Conservation (phyloP, 2,888 invertebrate species). For the Maniola hyperantus region DNA sequence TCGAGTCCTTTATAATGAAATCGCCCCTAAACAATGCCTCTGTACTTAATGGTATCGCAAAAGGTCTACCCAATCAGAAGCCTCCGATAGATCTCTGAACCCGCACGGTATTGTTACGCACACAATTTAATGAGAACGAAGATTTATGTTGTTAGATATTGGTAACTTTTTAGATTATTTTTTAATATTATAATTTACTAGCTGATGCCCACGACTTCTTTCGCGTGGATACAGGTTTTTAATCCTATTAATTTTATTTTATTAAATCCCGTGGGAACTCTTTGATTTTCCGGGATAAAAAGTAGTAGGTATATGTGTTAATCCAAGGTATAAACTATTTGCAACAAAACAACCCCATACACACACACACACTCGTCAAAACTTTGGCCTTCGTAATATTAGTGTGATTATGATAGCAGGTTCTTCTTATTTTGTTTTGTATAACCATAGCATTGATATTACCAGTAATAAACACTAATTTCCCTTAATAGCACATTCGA, state of each 20-base stretch:
- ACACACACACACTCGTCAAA: background rate
- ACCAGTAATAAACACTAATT: too few relatives aligned
- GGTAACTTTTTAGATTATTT: background rate
- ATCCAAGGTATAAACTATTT: too few relatives aligned
- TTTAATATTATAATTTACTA: background rate
- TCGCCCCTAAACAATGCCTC: conserved; percentile 18
- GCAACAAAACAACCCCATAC: background rate
- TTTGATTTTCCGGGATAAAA: too few relatives aligned
- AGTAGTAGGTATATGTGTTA: too few relatives aligned
- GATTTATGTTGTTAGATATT: conserved; percentile 6
- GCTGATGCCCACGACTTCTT: too few relatives aligned
- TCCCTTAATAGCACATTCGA: too few relatives aligned
- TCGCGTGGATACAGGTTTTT: too few relatives aligned
- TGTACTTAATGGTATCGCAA: conserved; percentile 13
- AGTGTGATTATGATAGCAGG: background rate
- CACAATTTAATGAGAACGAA: conserved; percentile 7
- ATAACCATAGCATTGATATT: too few relatives aligned
- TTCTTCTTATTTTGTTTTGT: too few relatives aligned
- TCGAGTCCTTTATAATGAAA: conserved; percentile 18
- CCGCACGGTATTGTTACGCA: conserved; percentile 8
- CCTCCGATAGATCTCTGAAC: conserved; percentile 5
- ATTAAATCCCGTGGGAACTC: too few relatives aligned
- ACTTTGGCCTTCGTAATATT: background rate
- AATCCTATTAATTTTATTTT: too few relatives aligned
- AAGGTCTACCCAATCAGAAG: conserved; percentile 20